phyloP scores from a whole-genome alignment of 2,888 invertebrate species.

The Gnatocerus cornutus region DNA sequence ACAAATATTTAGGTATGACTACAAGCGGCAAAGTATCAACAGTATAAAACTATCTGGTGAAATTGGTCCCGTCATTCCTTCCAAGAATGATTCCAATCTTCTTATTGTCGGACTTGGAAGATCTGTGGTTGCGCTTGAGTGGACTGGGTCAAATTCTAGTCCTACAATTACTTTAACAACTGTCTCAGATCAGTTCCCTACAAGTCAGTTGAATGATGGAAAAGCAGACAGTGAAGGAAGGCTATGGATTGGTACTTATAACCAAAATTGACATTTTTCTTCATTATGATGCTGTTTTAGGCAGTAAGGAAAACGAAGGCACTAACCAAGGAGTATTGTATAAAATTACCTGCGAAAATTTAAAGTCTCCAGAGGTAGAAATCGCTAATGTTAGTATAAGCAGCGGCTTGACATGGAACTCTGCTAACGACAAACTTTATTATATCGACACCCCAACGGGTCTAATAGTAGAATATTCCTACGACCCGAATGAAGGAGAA shows the following conservation, averaged over 20 bases:
- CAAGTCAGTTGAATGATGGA: slow-evolving; percentile 76
- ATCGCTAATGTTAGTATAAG: slow-evolving; percentile 75
- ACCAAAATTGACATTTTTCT: no score
- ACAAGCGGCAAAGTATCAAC: slow-evolving; percentile 51
- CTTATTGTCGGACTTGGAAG: slow-evolving; percentile 69
- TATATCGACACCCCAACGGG: slow-evolving; percentile 83
- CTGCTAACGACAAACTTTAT: slow-evolving; percentile 80
- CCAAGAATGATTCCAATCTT: slow-evolving; percentile 66
- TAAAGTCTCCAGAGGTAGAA: slow-evolving; percentile 35
- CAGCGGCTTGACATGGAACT: slow-evolving; percentile 87
- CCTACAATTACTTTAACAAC: slow-evolving; percentile 61
- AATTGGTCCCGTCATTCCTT: slow-evolving; percentile 70
- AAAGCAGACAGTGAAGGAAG: slow-evolving; percentile 75
- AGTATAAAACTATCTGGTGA: slow-evolving; percentile 46
- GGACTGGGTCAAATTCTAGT: slow-evolving; percentile 67
- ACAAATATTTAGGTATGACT: slow-evolving; percentile 59
- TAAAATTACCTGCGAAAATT: slow-evolving; percentile 69
- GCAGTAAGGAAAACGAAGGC: slow-evolving; percentile 77
- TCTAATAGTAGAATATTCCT: slow-evolving; percentile 81
- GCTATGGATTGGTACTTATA: slow-evolving; percentile 70
- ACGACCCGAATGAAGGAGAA: slow-evolving; percentile 72
- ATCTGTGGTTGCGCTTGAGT: slow-evolving; percentile 69
- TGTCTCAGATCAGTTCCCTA: slow-evolving; percentile 71
- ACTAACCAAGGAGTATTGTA: slow-evolving; percentile 74
- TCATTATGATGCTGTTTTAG: slow-evolving; percentile 63